A percentile compares a stretch with the other conserved stretches of the same genome.
These are phyloP conservation scores for Actinia tenebrosa DNA, from an alignment of 64 coral and sea anemone genomes.

Conservation along the genomic window DNA sequence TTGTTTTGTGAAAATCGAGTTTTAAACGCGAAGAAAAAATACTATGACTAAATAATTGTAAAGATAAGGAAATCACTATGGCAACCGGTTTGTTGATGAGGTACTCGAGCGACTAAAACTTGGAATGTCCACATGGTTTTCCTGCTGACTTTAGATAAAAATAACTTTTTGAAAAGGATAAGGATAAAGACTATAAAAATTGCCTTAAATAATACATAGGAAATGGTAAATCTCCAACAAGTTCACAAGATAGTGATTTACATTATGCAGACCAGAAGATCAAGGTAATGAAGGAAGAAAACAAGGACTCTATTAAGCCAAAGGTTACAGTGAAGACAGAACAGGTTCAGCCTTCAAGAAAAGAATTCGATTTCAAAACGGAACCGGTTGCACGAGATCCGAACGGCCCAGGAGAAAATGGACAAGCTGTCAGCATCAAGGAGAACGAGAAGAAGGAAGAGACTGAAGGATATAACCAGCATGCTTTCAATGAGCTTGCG, in stretches of 20 bases:
- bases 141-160: no score
- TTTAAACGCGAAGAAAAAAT: background rate
- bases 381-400: constrained; percentile 36
- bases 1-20: background rate
- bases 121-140: background rate
- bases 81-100: background rate
- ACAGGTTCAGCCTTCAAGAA: background rate
- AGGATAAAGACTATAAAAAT: background rate
- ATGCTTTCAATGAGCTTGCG: constrained; percentile 77
- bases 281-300: background rate
- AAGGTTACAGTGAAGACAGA: constrained; percentile 15
- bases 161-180: no score
- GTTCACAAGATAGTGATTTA: background rate
- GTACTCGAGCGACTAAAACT: background rate
- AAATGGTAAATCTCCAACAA: background rate
- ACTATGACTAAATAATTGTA: background rate
- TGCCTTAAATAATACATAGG: background rate
- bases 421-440: constrained; percentile 25
- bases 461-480: constrained; percentile 67
- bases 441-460: constrained; percentile 58
- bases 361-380: constrained; percentile 8
- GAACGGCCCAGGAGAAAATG: constrained; percentile 71
- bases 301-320: background rate
- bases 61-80: background rate
- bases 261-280: background rate